phyloP scores from a whole-genome alignment of 2,797 vertebrate species.

The Triplophysa bombifrons region DNA sequence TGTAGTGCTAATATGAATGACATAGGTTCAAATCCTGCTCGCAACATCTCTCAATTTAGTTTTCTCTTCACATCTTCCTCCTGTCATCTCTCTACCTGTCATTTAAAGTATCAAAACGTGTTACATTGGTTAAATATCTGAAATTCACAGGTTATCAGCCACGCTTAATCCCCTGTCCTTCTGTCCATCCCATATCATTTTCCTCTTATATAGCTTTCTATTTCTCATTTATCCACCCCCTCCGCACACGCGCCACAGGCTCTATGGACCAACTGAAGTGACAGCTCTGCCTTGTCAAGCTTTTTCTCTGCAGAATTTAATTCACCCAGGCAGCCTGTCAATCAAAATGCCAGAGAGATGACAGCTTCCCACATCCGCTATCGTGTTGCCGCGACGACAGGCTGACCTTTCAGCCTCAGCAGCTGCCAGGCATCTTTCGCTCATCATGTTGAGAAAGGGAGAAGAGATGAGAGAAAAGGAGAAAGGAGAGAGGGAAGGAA shows the following conservation, averaged over 20 bases:
- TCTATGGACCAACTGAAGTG: slow-evolving; percentile 40
- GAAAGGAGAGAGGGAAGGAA: slow-evolving; percentile 7
- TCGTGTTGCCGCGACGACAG: slow-evolving; percentile 71
- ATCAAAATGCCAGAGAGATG: slow-evolving; percentile 68
- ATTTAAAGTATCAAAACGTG: not conserved
- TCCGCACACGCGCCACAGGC: slow-evolving; percentile 56
- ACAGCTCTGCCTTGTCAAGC: slow-evolving; percentile 73
- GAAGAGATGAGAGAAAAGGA: slow-evolving; percentile 5
- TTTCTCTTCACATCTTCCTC: too few relatives aligned
- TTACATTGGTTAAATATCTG: not conserved
- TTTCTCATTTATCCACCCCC: slow-evolving; percentile 33
- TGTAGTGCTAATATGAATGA: not conserved
- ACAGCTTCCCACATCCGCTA: slow-evolving; percentile 76
- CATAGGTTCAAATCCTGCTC: not conserved
- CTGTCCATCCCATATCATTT: not conserved
- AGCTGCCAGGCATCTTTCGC: slow-evolving; percentile 72
- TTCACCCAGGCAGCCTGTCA: slow-evolving; percentile 68
- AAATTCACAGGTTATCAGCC: not conserved
- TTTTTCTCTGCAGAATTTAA: slow-evolving; percentile 77
- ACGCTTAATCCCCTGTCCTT: not conserved
- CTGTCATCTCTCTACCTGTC: not conserved
- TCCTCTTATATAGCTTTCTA: not conserved
- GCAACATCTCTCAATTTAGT: too few relatives aligned
- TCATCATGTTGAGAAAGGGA: slow-evolving; percentile 69
- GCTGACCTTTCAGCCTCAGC: slow-evolving; percentile 78